phyloP scores from a whole-genome alignment of 2,888 invertebrate species.

The Automeris io region DNA sequence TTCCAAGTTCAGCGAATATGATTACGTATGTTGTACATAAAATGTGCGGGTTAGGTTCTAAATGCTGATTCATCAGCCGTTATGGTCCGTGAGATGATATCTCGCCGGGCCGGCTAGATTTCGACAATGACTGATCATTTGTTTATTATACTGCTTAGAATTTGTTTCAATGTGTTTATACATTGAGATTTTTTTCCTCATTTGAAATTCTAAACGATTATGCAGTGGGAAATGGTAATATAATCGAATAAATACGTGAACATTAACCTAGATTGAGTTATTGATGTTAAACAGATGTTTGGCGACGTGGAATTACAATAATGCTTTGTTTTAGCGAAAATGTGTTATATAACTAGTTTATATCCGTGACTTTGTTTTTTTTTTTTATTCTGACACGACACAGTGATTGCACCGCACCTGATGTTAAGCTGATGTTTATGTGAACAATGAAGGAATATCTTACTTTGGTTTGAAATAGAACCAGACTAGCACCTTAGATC shows the following conservation, averaged over 20 bases:
- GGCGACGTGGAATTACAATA: neutral
- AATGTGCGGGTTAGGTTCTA: conserved; percentile 9
- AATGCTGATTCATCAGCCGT: conserved; percentile 11
- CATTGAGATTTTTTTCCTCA: conserved; percentile 3
- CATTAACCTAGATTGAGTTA: neutral
- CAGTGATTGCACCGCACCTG: no score
- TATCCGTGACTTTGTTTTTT: no score
- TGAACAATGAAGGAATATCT: no score
- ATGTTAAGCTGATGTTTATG: no score
- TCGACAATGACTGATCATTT: conserved; percentile 10
- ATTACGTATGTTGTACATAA: conserved; percentile 20
- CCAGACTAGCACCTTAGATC: no score
- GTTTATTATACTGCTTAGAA: conserved; percentile 8
- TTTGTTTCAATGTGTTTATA: conserved; percentile 3
- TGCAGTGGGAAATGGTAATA: neutral
- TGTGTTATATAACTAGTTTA: no score
- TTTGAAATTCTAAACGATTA: neutral
- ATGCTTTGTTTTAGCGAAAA: neutral
- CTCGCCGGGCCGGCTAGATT: conserved; percentile 9
- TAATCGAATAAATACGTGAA: neutral
- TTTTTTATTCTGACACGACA: no score
- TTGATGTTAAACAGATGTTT: neutral
- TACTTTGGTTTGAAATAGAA: no score
- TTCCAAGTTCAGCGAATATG: conserved; percentile 29
- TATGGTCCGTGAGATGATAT: conserved; percentile 11